A percentile compares a stretch with the other conserved stretches of the same genome.
These are phyloP conservation scores for Plectropomus leopardus DNA, from an alignment of 2,113 vertebrate genomes.

Conservation along the genomic window DNA sequence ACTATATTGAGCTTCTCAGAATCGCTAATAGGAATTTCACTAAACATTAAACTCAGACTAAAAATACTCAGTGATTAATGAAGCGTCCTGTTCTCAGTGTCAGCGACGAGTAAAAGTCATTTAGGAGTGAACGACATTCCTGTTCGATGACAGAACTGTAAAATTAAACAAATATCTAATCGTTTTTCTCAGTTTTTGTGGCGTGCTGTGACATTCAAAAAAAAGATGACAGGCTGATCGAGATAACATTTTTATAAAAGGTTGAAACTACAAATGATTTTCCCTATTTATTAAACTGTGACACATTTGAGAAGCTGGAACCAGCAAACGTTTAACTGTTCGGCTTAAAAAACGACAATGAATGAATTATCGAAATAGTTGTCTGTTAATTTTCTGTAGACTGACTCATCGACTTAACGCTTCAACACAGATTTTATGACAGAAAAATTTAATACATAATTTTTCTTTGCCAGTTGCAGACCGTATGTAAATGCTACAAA, in stretches of 20 bases:
- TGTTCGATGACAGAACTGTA: slow-evolving; percentile 20
- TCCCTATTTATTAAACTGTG: background rate
- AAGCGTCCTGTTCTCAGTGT: slow-evolving; percentile 55
- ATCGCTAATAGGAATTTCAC: background rate
- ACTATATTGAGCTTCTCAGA: no score
- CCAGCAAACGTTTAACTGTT: background rate
- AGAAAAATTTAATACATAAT: background rate
- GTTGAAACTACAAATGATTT: background rate
- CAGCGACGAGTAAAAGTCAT: slow-evolving; percentile 17
- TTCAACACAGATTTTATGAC: no score
- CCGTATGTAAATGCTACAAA: no score
- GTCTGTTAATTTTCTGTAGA: background rate
- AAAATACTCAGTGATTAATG: slow-evolving; percentile 28
- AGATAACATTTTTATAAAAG: background rate
- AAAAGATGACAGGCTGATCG: background rate
- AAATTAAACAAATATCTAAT: background rate
- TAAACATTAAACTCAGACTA: slow-evolving; percentile 26
- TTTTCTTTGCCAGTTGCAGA: no score
- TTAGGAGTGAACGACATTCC: slow-evolving; percentile 31
- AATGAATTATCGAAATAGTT: background rate
- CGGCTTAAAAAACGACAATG: background rate
- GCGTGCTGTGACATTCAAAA: background rate
- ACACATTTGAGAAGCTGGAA: background rate
- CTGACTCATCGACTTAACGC: background rate
- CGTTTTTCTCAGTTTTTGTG: no score